A percentile compares a stretch with the other conserved stretches of the same genome.
These are phyloP conservation scores for Crossaster papposus DNA, from an alignment of 53 echinoderm and acorn worm genomes.

Conservation along the genomic window DNA sequence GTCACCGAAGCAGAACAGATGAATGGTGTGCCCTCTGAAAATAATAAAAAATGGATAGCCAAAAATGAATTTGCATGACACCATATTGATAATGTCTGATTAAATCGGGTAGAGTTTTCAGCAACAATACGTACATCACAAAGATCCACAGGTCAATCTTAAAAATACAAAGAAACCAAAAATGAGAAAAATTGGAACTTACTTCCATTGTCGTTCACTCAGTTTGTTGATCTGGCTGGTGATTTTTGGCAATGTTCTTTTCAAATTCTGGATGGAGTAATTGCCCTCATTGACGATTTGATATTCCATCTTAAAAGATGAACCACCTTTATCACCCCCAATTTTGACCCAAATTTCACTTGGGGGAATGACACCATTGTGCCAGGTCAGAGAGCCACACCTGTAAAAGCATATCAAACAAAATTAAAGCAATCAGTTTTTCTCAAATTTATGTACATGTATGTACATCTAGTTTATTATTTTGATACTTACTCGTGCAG, in stretches of 20 bases:
- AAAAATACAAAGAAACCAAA: too few relatives aligned
- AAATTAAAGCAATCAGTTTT: too few relatives aligned
- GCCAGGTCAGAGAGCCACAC: slow-evolving; percentile 36
- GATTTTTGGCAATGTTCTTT: slow-evolving; percentile 18
- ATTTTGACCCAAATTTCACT: slow-evolving; percentile 31
- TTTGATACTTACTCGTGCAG: slow-evolving; percentile 32
- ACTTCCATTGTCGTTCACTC: slow-evolving; percentile 14
- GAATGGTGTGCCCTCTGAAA: slow-evolving; percentile 23
- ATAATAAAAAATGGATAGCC: neutral
- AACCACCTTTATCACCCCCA: slow-evolving; percentile 42
- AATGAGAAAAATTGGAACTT: too few relatives aligned
- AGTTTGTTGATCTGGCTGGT: slow-evolving; percentile 2
- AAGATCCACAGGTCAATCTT: too few relatives aligned
- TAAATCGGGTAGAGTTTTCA: neutral
- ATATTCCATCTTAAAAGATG: slow-evolving; percentile 18
- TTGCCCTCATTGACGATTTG: slow-evolving; percentile 38
- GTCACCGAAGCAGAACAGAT: slow-evolving; percentile 43
- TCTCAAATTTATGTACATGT: too few relatives aligned
- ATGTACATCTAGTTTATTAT: too few relatives aligned
- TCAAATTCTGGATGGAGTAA: neutral
- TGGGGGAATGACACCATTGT: slow-evolving; percentile 36
- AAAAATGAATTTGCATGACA: neutral
- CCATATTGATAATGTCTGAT: neutral
- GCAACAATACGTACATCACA: neutral
- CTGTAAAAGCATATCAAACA: neutral